Evolutionary conservation across 2,113 vertebrate species (phyloP).

Genomic region (Raja brachyura): DNA sequence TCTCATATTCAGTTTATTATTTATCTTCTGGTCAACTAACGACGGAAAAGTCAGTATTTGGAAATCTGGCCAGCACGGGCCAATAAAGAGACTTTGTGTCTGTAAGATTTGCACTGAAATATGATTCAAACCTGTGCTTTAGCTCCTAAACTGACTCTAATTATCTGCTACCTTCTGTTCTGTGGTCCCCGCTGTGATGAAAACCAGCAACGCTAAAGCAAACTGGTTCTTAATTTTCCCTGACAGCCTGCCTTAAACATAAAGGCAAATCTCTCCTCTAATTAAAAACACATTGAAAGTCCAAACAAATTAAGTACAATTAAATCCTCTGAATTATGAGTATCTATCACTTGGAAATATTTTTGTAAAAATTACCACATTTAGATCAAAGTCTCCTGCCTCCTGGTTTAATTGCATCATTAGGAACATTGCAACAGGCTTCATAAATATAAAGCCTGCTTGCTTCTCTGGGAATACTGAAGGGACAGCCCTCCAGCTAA

Average conservation of each 20-base stretch:
- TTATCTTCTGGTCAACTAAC: not conserved
- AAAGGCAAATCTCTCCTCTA: conserved; percentile 78
- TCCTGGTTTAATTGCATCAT: conserved; percentile 98
- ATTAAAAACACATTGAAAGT: conserved; percentile 99
- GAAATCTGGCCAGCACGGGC: not conserved
- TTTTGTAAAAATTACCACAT: conserved; percentile 99
- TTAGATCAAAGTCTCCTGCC: conserved; percentile 96
- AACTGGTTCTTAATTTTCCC: conserved; percentile 95
- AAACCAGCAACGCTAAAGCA: conserved; percentile 90
- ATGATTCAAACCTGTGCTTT: conserved; percentile 52
- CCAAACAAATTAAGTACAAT: conserved; percentile 99
- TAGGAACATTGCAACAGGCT: conserved; percentile 82
- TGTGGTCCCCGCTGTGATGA: conserved; percentile 74
- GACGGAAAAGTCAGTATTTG: not conserved
- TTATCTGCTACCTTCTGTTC: conserved; percentile 75
- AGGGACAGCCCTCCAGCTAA: conserved; percentile 90
- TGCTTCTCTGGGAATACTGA: conserved; percentile 91
- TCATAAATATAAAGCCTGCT: conserved; percentile 80
- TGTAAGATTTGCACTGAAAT: conserved; percentile 34
- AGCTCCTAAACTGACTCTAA: conserved; percentile 52
- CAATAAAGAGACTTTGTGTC: conserved; percentile 33
- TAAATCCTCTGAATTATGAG: conserved; percentile 98
- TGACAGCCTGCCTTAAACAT: conserved; percentile 97
- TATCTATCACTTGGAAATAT: conserved; percentile 97
- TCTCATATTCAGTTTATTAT: not conserved